Conservation (phyloP, 53 echinoderm and acorn worm genomes). For the Echinometra lucunter region DNA sequence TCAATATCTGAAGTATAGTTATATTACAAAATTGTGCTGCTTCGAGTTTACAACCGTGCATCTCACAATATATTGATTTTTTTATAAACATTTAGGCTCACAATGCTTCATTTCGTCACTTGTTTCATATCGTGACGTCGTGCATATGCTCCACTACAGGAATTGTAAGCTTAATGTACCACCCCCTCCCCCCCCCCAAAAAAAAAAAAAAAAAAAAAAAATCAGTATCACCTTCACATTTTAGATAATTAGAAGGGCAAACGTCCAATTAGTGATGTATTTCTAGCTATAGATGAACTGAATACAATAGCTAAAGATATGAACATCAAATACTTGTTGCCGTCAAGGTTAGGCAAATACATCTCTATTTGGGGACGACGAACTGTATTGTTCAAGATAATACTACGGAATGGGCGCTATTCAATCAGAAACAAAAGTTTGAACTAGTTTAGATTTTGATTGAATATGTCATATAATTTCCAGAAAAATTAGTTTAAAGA, state of each 20-base stretch:
- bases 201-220: neutral
- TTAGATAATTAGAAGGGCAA: neutral
- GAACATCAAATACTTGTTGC: neutral
- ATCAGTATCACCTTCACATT: slow-evolving; percentile 21
- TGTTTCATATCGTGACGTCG: no score
- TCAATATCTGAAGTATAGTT: no score
- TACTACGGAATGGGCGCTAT: neutral
- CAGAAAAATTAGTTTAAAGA: neutral
- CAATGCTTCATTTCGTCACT: no score
- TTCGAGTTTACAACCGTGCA: no score
- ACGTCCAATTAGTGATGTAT: slow-evolving; percentile 43
- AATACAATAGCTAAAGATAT: slow-evolving; percentile 33
- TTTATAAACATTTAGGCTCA: no score
- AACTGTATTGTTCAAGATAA: neutral
- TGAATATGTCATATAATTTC: slow-evolving; percentile 25
- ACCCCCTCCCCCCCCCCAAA: no score
- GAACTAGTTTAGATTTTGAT: slow-evolving; percentile 16
- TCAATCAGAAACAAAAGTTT: slow-evolving; percentile 27
- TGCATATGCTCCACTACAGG: no score
- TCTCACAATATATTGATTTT: no score
- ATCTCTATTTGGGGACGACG: neutral
- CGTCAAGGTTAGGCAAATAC: slow-evolving; percentile 25
- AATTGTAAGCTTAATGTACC: neutral
- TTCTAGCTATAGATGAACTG: slow-evolving; percentile 17
- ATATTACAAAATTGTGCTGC: no score